These are phyloP conservation scores for Noctilio leporinus DNA, from an alignment of 2,113 vertebrate species.

Conservation along the genomic window DNA sequence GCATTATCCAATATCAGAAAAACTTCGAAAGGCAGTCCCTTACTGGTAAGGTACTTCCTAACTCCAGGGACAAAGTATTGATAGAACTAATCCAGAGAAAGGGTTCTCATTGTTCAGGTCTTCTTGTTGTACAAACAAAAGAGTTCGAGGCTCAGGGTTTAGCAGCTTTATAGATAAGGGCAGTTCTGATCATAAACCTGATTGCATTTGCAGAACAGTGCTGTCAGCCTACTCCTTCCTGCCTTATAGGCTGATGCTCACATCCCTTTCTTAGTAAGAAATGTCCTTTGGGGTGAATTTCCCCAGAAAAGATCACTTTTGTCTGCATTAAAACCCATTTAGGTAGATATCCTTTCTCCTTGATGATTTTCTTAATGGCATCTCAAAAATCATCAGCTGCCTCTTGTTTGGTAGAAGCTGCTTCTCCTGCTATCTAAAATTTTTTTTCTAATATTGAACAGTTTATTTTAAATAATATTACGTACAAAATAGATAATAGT, in stretches of 20 bases:
- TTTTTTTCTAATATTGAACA: not conserved
- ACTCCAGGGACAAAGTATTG: not conserved
- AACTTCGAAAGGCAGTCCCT: not conserved
- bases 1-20: not conserved
- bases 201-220: not conserved
- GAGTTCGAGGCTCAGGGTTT: not conserved
- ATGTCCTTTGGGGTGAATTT: not conserved
- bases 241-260: too few species aligned
- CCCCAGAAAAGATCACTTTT: not conserved
- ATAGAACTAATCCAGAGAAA: not conserved
- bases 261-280: not conserved
- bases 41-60: not conserved
- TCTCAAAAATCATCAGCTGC: not conserved
- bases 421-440: not conserved
- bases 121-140: not conserved
- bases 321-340: not conserved
- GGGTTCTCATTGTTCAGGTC: not conserved
- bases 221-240: not conserved
- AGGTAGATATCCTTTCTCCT: not conserved
- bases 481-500: not conserved
- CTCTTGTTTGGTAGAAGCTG: not conserved
- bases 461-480: constrained; percentile 28
- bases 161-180: not conserved
- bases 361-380: not conserved
- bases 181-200: not conserved